phyloP scores from a whole-genome alignment of 2,797 vertebrate genomes.

The Acipenser transmontanus region DNA sequence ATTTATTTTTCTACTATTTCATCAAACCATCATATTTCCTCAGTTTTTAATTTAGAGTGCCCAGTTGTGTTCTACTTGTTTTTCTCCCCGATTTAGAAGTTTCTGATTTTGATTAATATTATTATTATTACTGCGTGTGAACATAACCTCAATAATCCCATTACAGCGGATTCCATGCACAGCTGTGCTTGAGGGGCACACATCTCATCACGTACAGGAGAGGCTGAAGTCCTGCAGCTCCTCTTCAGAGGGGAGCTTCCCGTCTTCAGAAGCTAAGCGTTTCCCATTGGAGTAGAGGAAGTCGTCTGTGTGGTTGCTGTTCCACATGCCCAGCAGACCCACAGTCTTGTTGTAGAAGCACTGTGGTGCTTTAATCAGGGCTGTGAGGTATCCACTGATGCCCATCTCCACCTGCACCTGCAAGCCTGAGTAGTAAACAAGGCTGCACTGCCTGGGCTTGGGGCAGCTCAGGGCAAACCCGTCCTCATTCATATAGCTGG shows the following conservation, averaged over 20 bases:
- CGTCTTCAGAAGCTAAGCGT: conserved; percentile 32
- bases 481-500: conserved; percentile 18
- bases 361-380: conserved; percentile 62
- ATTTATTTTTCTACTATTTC: no score
- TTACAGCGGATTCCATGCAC: no score
- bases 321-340: conserved; percentile 73
- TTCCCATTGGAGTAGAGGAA: conserved; percentile 65
- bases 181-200: no score
- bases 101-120: no score
- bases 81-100: no score
- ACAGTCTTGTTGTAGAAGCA: conserved; percentile 64
- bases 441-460: conserved; percentile 41
- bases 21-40: no score
- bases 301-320: conserved; percentile 51
- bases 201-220: conserved; percentile 58
- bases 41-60: no score
- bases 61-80: no score
- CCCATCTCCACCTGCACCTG: conserved; percentile 53
- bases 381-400: conserved; percentile 38
- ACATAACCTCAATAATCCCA: no score
- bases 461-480: conserved; percentile 55
- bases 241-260: conserved; percentile 47
- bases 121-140: no score
- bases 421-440: conserved; percentile 57
- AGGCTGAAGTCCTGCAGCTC: conserved; percentile 53